Percentiles rank a stretch among this genome's conserved stretches.
Evolutionary conservation across 2,113 vertebrate species (phyloP).

Genomic region (Crotalus horridus): DNA sequence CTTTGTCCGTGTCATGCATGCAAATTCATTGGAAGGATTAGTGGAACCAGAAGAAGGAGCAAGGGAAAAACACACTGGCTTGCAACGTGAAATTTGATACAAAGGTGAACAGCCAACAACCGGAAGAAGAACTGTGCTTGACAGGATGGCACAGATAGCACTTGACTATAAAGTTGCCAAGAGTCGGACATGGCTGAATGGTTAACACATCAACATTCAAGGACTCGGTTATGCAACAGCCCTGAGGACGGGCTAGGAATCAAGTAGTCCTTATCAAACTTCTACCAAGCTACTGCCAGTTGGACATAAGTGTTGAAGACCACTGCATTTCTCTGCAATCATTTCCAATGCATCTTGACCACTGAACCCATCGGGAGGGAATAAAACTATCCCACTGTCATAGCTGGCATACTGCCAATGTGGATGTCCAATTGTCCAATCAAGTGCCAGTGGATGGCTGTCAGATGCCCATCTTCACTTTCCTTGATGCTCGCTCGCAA

Average conservation of each 20-base stretch:
- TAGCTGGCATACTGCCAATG: not conserved
- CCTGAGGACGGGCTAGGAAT: too few relatives aligned
- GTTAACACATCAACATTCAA: not conserved
- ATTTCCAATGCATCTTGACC: not conserved
- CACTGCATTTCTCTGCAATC: not conserved
- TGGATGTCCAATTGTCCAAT: not conserved
- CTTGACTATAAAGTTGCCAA: too few relatives aligned
- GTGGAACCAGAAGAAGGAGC: too few relatives aligned
- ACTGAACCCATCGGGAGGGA: not conserved
- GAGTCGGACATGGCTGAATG: too few relatives aligned
- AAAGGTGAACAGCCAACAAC: too few relatives aligned
- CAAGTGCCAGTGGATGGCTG: too few relatives aligned
- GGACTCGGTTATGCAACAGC: not conserved
- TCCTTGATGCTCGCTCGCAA: too few relatives aligned
- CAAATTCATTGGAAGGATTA: not conserved
- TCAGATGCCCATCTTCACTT: too few relatives aligned
- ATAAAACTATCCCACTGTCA: not conserved
- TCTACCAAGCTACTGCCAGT: not conserved
- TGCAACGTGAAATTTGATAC: too few relatives aligned
- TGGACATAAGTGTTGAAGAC: not conserved
- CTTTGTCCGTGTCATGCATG: not conserved
- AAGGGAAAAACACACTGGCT: too few relatives aligned
- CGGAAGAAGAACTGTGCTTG: too few relatives aligned
- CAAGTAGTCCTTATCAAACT: not conserved
- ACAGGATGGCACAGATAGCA: too few relatives aligned